Evolutionary conservation across 2,113 vertebrate species (phyloP).

Genomic region (Ranitomeya imitator): DNA sequence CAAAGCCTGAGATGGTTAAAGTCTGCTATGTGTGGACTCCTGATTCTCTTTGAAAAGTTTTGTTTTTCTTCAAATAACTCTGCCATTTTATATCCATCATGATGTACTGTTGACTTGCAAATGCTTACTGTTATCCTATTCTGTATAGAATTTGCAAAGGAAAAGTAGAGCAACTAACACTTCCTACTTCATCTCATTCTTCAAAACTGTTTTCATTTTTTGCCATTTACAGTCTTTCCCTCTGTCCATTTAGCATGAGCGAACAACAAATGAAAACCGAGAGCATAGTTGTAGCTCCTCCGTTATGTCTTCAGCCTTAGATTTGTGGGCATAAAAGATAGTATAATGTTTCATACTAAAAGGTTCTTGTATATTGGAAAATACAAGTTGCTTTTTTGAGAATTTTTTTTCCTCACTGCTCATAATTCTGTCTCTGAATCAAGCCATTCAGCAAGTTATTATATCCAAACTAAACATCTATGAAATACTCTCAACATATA

Average conservation of each 20-base stretch:
- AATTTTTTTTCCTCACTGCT: conserved; percentile 51
- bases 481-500: conserved; percentile 62
- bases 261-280: not conserved
- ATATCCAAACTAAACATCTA: conserved; percentile 62
- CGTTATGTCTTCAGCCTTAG: not conserved
- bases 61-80: too few species aligned
- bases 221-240: not conserved
- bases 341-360: conserved; percentile 3
- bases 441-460: conserved; percentile 60
- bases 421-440: conserved; percentile 63
- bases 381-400: not conserved
- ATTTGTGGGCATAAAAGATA: not conserved
- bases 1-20: too few species aligned
- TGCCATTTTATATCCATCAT: too few species aligned
- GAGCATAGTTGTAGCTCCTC: not conserved
- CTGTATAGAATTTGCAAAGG: not conserved
- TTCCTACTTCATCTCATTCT: not conserved
- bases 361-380: conserved; percentile 4
- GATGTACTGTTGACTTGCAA: not conserved
- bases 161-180: not conserved
- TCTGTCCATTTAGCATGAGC: not conserved
- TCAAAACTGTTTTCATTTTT: not conserved
- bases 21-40: too few species aligned
- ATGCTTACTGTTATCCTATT: not conserved
- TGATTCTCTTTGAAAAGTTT: too few species aligned